Conservation (phyloP, 2,888 invertebrate species). For the Macrophya annulata region DNA sequence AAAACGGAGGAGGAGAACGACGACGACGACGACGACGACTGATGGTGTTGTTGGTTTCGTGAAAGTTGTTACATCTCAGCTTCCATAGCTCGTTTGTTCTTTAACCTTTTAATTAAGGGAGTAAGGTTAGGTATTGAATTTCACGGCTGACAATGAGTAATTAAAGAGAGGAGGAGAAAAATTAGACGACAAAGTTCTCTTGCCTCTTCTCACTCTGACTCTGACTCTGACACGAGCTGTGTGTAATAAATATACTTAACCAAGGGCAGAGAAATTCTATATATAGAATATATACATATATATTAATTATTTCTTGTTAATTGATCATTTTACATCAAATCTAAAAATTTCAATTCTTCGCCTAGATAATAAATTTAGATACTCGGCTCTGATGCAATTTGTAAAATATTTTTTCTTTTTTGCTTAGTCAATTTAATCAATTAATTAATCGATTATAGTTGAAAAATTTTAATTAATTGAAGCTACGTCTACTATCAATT, state of each 20-base stretch:
- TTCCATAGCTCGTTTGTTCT: background rate
- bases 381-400: background rate
- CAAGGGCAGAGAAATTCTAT: background rate
- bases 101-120: slow-evolving; percentile 25
- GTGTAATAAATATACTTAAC: slow-evolving; percentile 3
- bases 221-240: background rate
- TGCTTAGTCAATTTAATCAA: too few relatives aligned
- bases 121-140: background rate
- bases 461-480: too few relatives aligned
- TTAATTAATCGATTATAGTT: too few relatives aligned
- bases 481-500: too few relatives aligned
- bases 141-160: slow-evolving; percentile 25
- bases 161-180: slow-evolving; percentile 8
- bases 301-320: background rate
- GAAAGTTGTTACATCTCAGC: background rate
- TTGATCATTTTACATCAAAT: background rate
- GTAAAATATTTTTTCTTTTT: background rate
- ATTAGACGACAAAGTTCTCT: background rate
- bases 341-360: background rate
- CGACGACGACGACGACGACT: background rate
- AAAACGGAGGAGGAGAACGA: background rate
- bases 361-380: background rate
- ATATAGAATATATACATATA: background rate
- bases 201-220: too few relatives aligned
- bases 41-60: background rate